Percentiles rank a stretch among this genome's conserved stretches.
phyloP scores from a whole-genome alignment of 53 echinoderm and acorn worm genomes.

The Holothuria scabra region DNA sequence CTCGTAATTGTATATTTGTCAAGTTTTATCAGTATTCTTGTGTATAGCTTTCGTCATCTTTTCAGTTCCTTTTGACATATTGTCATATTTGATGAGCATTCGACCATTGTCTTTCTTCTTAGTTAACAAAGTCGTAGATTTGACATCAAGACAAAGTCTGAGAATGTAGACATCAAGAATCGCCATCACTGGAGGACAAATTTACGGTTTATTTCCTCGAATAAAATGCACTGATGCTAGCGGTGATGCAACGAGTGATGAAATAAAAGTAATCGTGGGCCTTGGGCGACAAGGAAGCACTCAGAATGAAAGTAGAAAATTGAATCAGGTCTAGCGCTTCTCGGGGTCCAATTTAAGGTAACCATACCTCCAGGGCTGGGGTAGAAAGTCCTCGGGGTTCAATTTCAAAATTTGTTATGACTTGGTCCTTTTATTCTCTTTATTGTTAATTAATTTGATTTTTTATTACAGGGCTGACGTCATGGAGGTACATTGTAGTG shows the following conservation, averaged over 20 bases:
- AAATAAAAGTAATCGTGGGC: conserved; percentile 40
- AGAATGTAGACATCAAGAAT: conserved; percentile 11
- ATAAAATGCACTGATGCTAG: conserved; percentile 15
- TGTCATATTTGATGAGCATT: too few species aligned
- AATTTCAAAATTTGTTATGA: conserved; percentile 49
- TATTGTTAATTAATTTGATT: conserved; percentile 54
- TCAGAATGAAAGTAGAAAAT: conserved; percentile 40
- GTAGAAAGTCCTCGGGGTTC: conserved; percentile 26
- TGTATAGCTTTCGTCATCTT: too few species aligned
- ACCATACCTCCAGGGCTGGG: conserved; percentile 28
- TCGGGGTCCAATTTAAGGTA: conserved; percentile 51
- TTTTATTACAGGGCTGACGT: conserved; percentile 37
- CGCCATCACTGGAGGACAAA: conserved; percentile 25
- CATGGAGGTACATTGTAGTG: conserved; percentile 35
- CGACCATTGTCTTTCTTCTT: too few species aligned
- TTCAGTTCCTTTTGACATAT: too few species aligned
- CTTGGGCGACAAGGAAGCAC: conserved; percentile 40
- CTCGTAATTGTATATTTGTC: too few species aligned
- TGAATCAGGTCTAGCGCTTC: conserved; percentile 41
- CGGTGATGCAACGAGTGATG: conserved; percentile 14
- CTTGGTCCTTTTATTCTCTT: conserved; percentile 44
- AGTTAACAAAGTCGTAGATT: too few species aligned
- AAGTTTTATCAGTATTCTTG: too few species aligned
- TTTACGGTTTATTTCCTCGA: conserved; percentile 36
- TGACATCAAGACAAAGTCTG: conserved; percentile 24